Evolutionary conservation across 2,113 vertebrate species (phyloP).

Genomic region (Natator depressus): DNA sequence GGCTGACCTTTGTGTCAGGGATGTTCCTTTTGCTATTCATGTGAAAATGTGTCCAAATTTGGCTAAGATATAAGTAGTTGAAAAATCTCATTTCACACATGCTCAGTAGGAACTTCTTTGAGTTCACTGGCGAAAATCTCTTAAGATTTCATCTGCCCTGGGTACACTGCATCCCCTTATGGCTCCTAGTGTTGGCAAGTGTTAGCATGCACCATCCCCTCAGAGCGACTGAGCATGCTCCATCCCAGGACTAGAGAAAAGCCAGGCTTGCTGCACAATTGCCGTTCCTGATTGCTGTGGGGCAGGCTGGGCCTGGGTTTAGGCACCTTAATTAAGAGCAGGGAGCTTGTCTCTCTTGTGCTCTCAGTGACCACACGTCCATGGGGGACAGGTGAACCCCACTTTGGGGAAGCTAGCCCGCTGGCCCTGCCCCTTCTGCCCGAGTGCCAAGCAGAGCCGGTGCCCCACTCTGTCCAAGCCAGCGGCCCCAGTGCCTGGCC

Average conservation of each 20-base stretch:
- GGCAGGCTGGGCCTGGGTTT: not conserved
- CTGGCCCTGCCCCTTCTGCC: no score
- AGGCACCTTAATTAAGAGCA: not conserved
- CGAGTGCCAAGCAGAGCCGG: no score
- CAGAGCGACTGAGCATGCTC: not conserved
- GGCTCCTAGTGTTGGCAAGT: not conserved
- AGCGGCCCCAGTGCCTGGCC: no score
- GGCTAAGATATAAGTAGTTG: not conserved
- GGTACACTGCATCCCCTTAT: not conserved
- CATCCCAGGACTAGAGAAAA: not conserved
- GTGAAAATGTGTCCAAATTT: not conserved
- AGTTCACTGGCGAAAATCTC: not conserved
- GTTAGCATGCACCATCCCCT: not conserved
- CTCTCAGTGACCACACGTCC: not conserved
- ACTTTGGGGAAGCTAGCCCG: no score
- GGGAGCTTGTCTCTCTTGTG: not conserved
- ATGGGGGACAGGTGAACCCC: no score
- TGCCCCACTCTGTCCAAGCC: no score
- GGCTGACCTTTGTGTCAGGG: not conserved
- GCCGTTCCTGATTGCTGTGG: not conserved
- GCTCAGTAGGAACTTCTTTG: not conserved
- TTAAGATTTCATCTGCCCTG: not conserved
- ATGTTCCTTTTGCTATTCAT: not conserved
- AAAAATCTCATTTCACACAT: not conserved
- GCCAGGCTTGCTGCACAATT: not conserved